These are phyloP conservation scores for Cerastoderma edule DNA, from an alignment of 2,888 invertebrate genomes.

Conservation along the genomic window DNA sequence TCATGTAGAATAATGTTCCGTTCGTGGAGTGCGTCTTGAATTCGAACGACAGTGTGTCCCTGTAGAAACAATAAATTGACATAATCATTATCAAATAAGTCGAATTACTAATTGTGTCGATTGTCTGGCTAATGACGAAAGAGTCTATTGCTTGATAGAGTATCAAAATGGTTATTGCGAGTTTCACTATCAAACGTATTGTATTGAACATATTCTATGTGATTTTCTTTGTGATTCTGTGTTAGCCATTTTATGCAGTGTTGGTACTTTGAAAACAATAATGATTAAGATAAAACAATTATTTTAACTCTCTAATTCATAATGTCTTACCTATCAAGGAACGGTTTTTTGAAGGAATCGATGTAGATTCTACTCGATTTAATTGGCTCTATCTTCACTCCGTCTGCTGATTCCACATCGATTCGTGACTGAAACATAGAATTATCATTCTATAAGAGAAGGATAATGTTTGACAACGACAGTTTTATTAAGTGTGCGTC, in stretches of 20 bases:
- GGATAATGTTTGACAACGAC: no score
- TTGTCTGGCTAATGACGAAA: no score
- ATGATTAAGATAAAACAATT: not conserved
- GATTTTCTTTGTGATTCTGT: not conserved
- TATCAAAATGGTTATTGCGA: not conserved
- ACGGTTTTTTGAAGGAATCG: conserved; percentile 47
- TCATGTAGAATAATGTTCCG: conserved; percentile 63
- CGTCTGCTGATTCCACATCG: conserved; percentile 52
- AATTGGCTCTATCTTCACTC: conserved; percentile 63
- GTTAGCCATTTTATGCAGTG: not conserved
- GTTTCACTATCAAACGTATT: not conserved
- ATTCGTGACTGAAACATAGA: conserved; percentile 39
- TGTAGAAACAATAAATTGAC: conserved; percentile 42
- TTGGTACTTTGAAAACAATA: not conserved
- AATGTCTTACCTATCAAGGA: conserved; percentile 55
- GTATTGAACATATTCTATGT: not conserved
- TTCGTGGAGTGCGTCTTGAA: conserved; percentile 58
- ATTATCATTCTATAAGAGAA: no score
- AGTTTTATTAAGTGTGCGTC: no score
- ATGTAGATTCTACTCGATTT: conserved; percentile 56
- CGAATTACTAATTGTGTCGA: no score
- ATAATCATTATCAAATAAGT: not conserved
- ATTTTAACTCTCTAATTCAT: conserved; percentile 1
- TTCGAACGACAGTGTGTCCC: conserved; percentile 62
- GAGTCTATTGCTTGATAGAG: no score